Conservation (phyloP, 2,888 invertebrate genomes). For the Carabus problematicus region DNA sequence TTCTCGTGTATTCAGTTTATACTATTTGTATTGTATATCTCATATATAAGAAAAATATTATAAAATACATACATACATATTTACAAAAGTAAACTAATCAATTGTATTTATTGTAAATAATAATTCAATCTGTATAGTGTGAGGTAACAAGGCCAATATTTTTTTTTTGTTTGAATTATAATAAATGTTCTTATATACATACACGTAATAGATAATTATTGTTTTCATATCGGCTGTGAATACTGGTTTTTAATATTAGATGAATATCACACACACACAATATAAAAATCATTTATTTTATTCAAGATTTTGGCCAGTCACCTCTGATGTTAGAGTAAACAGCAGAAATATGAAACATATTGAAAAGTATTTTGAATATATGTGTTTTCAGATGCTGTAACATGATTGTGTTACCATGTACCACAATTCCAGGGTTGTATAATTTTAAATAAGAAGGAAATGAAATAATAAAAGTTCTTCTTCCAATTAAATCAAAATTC, state of each 20-base stretch:
- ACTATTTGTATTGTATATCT: no score
- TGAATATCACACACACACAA: background rate
- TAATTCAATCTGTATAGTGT: no score
- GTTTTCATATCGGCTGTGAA: constrained; percentile 40
- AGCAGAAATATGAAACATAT: constrained; percentile 18
- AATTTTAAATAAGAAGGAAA: constrained; percentile 24
- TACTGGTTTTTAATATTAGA: constrained; percentile 19
- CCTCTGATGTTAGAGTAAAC: constrained; percentile 23
- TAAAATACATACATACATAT: no score
- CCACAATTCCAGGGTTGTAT: constrained; percentile 38
- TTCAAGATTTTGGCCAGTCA: constrained; percentile 13
- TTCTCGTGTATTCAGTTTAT: no score
- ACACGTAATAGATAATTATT: no score
- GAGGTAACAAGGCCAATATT: no score
- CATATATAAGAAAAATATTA: no score
- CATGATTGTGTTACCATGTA: constrained; percentile 35
- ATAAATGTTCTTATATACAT: no score
- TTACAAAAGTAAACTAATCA: no score
- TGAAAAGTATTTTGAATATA: constrained; percentile 32
- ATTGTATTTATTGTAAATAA: no score
- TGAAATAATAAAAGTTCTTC: constrained; percentile 37
- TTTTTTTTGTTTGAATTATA: no score
- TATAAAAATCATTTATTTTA: constrained; percentile 5
- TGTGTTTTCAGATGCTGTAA: constrained; percentile 35
- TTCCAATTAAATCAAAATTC: constrained; percentile 30